Percentiles rank a stretch among this genome's conserved stretches.
Conservation (phyloP, 2,113 vertebrate species). For the Syrmaticus mikado region DNA sequence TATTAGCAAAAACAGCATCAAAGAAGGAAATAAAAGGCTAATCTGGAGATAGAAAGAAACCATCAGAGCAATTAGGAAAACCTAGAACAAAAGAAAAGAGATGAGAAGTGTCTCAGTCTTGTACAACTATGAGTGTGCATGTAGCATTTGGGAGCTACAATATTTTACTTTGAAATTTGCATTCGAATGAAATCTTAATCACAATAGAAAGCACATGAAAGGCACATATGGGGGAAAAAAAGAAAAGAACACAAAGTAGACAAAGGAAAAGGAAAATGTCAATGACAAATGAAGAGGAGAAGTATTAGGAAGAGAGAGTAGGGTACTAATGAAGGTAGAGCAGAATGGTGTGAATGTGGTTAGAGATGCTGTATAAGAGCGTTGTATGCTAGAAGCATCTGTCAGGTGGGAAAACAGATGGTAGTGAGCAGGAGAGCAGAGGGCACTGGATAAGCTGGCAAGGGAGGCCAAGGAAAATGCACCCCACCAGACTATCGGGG, state of each 20-base stretch:
- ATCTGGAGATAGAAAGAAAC: constrained; percentile 26
- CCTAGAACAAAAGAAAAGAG: constrained; percentile 42
- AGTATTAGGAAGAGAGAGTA: neutral
- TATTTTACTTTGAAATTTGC: constrained; percentile 28
- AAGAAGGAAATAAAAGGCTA: constrained; percentile 49
- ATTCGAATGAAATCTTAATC: constrained; percentile 58
- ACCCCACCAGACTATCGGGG: neutral
- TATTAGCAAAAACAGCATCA: constrained; percentile 39
- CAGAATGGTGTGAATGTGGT: neutral
- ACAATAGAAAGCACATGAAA: constrained; percentile 28
- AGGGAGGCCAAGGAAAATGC: neutral
- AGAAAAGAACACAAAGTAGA: neutral
- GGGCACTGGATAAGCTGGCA: neutral
- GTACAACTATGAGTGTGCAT: neutral
- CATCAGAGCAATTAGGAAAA: constrained; percentile 17
- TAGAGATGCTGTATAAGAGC: neutral
- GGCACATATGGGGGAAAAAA: neutral
- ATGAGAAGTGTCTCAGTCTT: neutral
- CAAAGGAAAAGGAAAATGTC: neutral
- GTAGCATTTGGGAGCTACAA: neutral
- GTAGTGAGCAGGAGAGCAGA: neutral
- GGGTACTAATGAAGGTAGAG: neutral
- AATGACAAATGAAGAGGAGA: neutral
- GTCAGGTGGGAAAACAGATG: neutral
- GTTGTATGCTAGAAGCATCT: neutral